Evolutionary conservation across 2,113 vertebrate species (phyloP).

Genomic region (Myxocyprinus asiaticus): DNA sequence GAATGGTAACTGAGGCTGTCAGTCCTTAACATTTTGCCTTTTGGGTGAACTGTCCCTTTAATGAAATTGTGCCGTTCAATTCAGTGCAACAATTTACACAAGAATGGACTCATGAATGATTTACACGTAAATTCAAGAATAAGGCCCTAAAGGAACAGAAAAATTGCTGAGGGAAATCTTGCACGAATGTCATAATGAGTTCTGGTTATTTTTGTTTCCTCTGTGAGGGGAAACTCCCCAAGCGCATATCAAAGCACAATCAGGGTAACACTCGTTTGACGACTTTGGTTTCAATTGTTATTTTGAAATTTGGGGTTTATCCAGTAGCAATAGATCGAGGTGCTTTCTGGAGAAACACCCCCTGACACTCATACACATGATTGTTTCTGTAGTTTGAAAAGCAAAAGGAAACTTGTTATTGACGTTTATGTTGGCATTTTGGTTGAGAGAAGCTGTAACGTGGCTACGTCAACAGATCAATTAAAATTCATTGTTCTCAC

Average conservation of each 20-base stretch:
- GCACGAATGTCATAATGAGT: neutral
- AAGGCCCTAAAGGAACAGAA: neutral
- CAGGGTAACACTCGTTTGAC: neutral
- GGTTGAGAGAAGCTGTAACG: neutral
- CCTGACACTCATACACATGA: neutral
- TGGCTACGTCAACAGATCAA: neutral
- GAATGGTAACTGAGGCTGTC: no score
- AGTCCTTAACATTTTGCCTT: no score
- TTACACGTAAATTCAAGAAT: neutral
- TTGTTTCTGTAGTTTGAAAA: neutral
- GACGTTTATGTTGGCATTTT: neutral
- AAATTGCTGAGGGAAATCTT: slow-evolving; percentile 1
- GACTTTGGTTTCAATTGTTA: slow-evolving; percentile 18
- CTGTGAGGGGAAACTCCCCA: slow-evolving; percentile 21
- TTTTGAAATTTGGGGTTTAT: slow-evolving; percentile 32
- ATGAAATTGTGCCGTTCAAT: no score
- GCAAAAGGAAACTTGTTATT: neutral
- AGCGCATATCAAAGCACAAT: neutral
- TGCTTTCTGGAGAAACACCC: neutral
- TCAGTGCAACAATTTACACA: no score
- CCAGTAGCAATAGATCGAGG: neutral
- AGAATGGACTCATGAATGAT: no score
- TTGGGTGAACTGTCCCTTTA: no score
- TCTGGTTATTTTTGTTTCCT: slow-evolving; percentile 10
- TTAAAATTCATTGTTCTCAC: neutral